phyloP scores from a whole-genome alignment of 2,113 vertebrate species.

The Rana temporaria region DNA sequence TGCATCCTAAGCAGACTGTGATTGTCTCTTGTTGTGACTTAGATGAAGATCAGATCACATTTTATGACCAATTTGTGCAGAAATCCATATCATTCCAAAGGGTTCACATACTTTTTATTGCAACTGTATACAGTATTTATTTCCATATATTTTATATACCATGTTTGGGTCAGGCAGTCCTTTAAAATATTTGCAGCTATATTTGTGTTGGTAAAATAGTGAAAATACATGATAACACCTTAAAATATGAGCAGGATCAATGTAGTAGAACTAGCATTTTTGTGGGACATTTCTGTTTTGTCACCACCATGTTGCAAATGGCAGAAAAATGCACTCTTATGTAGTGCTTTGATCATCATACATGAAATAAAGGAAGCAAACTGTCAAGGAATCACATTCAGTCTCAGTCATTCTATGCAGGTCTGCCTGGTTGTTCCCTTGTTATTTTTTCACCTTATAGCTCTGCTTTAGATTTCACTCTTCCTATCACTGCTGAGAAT shows the following conservation, averaged over 20 bases:
- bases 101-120: no score
- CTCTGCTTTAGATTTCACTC: neutral
- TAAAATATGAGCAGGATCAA: neutral
- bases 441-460: constrained; percentile 11
- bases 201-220: no score
- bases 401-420: neutral
- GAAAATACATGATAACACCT: no score
- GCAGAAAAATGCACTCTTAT: neutral
- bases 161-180: no score
- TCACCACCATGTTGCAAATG: neutral
- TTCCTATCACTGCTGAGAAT: neutral
- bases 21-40: no score
- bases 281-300: neutral
- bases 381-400: constrained; percentile 4
- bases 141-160: no score
- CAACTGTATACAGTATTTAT: no score
- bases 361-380: neutral
- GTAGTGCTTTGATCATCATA: neutral
- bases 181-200: no score
- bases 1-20: no score
- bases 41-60: no score
- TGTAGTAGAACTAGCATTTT: neutral
- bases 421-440: neutral
- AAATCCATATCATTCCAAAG: no score
- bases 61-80: no score